Evolutionary conservation across 2,113 vertebrate species (phyloP).

Genomic region (Acanthochromis polyacanthus): DNA sequence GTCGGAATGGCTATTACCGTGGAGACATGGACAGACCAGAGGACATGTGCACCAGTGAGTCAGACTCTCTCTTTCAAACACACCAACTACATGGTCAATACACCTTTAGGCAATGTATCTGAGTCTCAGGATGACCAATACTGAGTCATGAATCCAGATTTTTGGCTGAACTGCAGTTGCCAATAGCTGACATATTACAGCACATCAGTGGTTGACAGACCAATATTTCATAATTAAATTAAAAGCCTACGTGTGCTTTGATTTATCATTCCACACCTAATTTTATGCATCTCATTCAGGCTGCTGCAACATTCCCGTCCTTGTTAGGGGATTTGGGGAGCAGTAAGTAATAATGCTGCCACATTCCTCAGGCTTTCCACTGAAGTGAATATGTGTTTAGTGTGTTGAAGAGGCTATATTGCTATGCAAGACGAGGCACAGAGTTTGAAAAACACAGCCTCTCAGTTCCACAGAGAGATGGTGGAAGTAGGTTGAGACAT

Average conservation of each 20-base stretch:
- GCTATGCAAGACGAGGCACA: constrained; percentile 65
- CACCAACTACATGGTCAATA: neutral
- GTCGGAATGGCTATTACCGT: constrained; percentile 95
- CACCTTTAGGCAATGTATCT: neutral
- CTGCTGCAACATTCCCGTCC: constrained; percentile 36
- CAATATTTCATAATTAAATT: constrained; percentile 57
- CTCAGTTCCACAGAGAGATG: constrained; percentile 69
- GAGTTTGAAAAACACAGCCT: constrained; percentile 63
- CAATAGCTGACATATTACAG: constrained; percentile 6
- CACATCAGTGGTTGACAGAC: constrained; percentile 3
- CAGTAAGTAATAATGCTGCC: constrained; percentile 72
- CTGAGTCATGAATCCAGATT: neutral
- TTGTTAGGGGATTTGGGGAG: constrained; percentile 71
- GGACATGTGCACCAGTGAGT: constrained; percentile 97
- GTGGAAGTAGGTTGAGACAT: constrained; percentile 82
- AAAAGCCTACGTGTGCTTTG: constrained; percentile 53
- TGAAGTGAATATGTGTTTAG: constrained; percentile 70
- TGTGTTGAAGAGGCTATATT: constrained; percentile 67
- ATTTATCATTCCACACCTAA: constrained; percentile 54
- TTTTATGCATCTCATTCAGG: constrained; percentile 51
- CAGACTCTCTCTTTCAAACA: constrained; percentile 22
- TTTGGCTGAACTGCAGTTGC: neutral
- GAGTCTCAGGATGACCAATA: neutral
- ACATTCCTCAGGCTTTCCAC: constrained; percentile 64
- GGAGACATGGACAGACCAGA: constrained; percentile 92